phyloP scores from a whole-genome alignment of 2,797 vertebrate species.

The Cirrhinus mrigala region DNA sequence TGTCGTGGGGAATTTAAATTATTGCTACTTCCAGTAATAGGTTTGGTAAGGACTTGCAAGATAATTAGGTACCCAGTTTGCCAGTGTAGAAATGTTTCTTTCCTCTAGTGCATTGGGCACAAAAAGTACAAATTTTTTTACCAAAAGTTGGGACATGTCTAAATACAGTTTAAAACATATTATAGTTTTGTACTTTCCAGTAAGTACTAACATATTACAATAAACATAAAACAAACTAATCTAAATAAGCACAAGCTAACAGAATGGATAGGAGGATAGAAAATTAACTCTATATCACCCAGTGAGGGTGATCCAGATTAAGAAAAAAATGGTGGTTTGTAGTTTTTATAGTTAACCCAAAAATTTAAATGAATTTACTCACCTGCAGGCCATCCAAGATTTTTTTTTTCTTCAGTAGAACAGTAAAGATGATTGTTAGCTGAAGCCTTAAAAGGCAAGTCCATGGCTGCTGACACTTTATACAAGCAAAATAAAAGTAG shows the following conservation, averaged over 20 bases:
- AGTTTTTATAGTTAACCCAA: background rate
- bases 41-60: background rate
- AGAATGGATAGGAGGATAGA: background rate
- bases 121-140: background rate
- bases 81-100: background rate
- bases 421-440: too few relatives aligned
- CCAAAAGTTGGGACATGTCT: background rate
- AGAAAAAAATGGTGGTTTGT: background rate
- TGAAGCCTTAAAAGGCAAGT: background rate
- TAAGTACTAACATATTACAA: background rate
- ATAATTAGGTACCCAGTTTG: background rate
- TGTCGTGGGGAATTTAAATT: background rate
- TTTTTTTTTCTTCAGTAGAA: too few relatives aligned
- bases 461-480: background rate
- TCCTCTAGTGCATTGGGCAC: background rate
- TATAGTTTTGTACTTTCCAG: background rate
- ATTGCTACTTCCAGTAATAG: background rate
- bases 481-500: background rate
- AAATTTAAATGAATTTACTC: too few relatives aligned
- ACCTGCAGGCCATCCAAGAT: too few relatives aligned
- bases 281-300: background rate
- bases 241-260: background rate
- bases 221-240: background rate
- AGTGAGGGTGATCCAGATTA: background rate
- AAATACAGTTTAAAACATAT: background rate